Conservation (phyloP, 2,888 invertebrate species). For the Noctua pronuba region DNA sequence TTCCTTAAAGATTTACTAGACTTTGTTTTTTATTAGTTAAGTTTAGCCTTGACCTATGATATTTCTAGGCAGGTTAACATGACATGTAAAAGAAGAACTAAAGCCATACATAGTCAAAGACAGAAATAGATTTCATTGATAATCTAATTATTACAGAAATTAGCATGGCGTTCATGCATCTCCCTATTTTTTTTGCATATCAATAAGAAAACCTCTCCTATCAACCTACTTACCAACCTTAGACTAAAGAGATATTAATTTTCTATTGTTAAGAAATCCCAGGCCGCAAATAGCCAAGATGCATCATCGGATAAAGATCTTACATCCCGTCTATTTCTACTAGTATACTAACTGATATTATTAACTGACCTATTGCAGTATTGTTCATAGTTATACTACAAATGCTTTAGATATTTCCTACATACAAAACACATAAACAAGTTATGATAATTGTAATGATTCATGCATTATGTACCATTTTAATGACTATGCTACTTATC, state of each 20-base stretch:
- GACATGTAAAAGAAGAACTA: not conserved
- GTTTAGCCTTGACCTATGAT: constrained; percentile 1
- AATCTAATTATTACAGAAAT: constrained; percentile 40
- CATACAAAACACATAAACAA: constrained; percentile 6
- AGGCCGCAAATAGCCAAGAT: not conserved
- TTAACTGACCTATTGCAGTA: not conserved
- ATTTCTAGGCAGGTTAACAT: not conserved
- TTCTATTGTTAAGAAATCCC: not conserved
- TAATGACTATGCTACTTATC: constrained; percentile 8
- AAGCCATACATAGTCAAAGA: constrained; percentile 27
- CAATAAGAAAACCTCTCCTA: not conserved
- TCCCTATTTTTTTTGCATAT: not conserved
- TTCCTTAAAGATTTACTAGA: not conserved
- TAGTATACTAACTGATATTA: not conserved
- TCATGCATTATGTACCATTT: constrained; percentile 34
- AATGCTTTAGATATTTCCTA: constrained; percentile 36
- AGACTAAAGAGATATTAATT: not conserved
- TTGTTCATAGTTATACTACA: not conserved
- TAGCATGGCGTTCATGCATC: constrained; percentile 1
- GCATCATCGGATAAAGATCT: not conserved
- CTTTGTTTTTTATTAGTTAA: not conserved
- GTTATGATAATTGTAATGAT: constrained; percentile 40
- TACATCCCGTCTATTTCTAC: not conserved
- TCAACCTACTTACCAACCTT: not conserved
- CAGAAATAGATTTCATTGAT: constrained; percentile 1